These are phyloP conservation scores for Tiphia femorata DNA, from an alignment of 2,888 invertebrate genomes.

Conservation along the genomic window DNA sequence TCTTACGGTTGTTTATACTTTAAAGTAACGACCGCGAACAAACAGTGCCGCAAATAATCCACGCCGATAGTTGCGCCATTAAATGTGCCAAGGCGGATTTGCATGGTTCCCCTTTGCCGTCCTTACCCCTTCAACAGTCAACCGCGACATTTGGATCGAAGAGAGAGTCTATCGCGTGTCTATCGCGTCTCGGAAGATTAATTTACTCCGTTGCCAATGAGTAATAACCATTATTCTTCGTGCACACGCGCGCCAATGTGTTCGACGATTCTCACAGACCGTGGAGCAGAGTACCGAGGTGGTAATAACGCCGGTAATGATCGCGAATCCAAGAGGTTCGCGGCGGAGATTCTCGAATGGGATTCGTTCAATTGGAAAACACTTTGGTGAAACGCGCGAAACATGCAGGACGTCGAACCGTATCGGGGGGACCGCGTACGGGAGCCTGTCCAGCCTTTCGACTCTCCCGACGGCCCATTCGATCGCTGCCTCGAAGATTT, in stretches of 20 bases:
- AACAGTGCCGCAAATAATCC: no score
- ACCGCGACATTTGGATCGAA: conserved; percentile 44
- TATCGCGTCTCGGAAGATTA: conserved; percentile 30
- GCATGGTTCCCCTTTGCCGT: no score
- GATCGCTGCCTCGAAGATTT: no score
- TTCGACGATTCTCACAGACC: conserved; percentile 19
- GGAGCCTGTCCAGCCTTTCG: no score
- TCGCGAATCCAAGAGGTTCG: no score
- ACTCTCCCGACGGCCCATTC: no score
- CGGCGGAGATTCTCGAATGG: not conserved
- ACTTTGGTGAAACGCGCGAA: no score
- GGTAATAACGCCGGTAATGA: conserved; percentile 14
- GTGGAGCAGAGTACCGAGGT: conserved; percentile 16
- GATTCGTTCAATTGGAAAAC: not conserved
- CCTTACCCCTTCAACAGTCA: no score
- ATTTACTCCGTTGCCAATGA: conserved; percentile 40
- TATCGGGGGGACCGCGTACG: no score
- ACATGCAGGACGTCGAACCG: no score
- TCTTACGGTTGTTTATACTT: conserved; percentile 8
- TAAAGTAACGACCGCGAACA: conserved; percentile 20
- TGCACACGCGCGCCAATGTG: conserved; percentile 22
- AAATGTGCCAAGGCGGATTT: not conserved
- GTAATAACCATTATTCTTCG: conserved; percentile 40
- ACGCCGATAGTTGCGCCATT: conserved; percentile 12
- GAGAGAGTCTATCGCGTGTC: conserved; percentile 39